Percentiles rank a stretch among this genome's conserved stretches.
These are phyloP conservation scores for Itoplectis maculator DNA, from an alignment of 2,888 invertebrate genomes.

Conservation along the genomic window DNA sequence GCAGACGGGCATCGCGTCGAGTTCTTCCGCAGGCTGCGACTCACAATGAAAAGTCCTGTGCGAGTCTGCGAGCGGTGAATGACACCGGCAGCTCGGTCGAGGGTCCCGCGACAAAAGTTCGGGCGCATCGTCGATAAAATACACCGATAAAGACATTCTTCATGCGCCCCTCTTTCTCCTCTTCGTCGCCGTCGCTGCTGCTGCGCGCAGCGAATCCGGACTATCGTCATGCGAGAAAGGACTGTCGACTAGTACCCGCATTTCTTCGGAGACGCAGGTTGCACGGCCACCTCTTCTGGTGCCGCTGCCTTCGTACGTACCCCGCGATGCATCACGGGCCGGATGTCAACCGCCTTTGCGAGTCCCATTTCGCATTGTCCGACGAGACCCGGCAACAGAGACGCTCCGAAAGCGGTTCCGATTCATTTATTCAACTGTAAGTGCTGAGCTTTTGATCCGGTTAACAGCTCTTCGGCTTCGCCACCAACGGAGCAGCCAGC, in stretches of 20 bases:
- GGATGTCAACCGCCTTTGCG: conserved; percentile 24
- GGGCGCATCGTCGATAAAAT: conserved; percentile 63
- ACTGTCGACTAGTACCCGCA: conserved; percentile 63
- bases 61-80: conserved; percentile 49
- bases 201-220: conserved; percentile 56
- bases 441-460: conserved; percentile 36
- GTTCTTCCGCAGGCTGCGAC: conserved; percentile 22
- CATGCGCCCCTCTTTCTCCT: conserved; percentile 58
- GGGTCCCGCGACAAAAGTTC: conserved; percentile 60
- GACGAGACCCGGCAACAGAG: conserved; percentile 30
- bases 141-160: conserved; percentile 70
- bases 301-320: conserved; percentile 1
- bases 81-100: conserved; percentile 37
- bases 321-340: conserved; percentile 4
- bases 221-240: conserved; percentile 55
- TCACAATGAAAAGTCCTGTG: conserved; percentile 49
- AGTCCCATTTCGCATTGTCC: conserved; percentile 38
- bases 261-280: conserved; percentile 51
- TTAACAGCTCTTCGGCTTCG: conserved; percentile 29
- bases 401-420: conserved; percentile 18
- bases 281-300: not conserved
- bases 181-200: conserved; percentile 46
- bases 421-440: conserved; percentile 56
- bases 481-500: not conserved
- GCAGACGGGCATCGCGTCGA: conserved; percentile 1